Base-by-base conservation (phyloP, 2,113 vertebrate species). In the Oncorhynchus masou region DNA sequence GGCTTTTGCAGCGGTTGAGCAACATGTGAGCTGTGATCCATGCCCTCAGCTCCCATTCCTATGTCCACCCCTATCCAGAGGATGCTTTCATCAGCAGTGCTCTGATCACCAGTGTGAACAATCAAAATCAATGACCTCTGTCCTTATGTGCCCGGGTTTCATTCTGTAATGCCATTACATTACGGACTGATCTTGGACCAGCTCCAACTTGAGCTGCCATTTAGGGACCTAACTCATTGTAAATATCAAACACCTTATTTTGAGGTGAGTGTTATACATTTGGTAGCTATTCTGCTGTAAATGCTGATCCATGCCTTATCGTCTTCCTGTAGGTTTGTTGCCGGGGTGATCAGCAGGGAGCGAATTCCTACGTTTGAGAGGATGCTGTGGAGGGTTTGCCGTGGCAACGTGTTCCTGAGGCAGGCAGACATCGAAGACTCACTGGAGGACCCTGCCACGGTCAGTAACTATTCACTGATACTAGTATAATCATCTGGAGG, bases 301-400 rank as follows among this genome's bases (percentile, higher is more conserved):
- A 24, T 24, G 59, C 59, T 24, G n/a, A 62, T 70, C 34, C 20
- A 5, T 70, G 12, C 68, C n/a, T 8, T 69, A 34, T 16, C 22
- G 7, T 24, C 34, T 3, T 70, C 34, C 9, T 22, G 12, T 82
- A 99, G 98, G 80, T 99, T 99, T 83, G 97, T 99, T 81, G 97
- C 98, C 1, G 98, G 98, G 0, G 97, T 99, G 68, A 99, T 99
- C 73, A 95, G 94, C 81, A 94, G 98, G 3, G 98, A 99, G 84
- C 93, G 97, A 3, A 97, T 99, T 81, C 97, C 98, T 62, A 98
- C 93, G 0, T 99, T 99, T 72, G 98, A 99, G 91, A 94, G 98
- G 79, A 99, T 99, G 98, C 84, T 99, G 85, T 99, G 98, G 98
- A 94, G 98, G 27, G 98, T 99, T 83, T 99, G 98, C 91, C 91